Conservation (phyloP, 2,113 vertebrate species). For the Rutilus rutilus region DNA sequence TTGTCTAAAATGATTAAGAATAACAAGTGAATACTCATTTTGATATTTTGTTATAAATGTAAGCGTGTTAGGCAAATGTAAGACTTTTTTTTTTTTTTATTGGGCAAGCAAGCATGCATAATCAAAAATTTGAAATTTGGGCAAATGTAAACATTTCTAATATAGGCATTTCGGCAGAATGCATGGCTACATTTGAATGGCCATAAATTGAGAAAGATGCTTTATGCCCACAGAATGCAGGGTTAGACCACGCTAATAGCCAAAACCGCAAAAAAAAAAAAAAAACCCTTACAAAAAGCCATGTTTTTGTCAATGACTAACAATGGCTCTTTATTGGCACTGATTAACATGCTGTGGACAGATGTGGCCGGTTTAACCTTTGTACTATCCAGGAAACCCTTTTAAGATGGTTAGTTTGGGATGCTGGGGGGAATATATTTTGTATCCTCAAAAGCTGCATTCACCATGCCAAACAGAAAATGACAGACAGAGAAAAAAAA, state of each 20-base stretch:
- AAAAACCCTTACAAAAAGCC: neutral
- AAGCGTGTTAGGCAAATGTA: neutral
- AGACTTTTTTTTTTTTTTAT: too few relatives aligned
- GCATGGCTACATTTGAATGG: neutral
- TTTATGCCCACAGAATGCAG: neutral
- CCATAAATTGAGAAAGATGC: neutral
- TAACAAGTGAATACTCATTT: neutral
- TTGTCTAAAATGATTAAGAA: neutral
- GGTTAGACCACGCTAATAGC: neutral
- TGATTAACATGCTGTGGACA: conserved; percentile 2
- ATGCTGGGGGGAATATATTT: neutral
- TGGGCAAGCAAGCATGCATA: neutral
- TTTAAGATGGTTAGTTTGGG: neutral
- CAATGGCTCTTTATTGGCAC: conserved; percentile 4
- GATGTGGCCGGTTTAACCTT: conserved; percentile 16
- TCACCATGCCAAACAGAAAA: conserved; percentile 12
- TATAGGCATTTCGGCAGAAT: neutral
- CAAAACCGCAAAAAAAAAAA: neutral
- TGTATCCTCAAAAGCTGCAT: conserved; percentile 7
- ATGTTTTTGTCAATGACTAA: conserved; percentile 9
- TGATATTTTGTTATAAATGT: neutral
- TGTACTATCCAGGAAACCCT: conserved; percentile 3
- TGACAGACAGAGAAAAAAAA: neutral
- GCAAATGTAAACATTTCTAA: too few relatives aligned
- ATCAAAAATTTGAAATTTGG: too few relatives aligned